phyloP scores from a whole-genome alignment of 1,140 invertebrate genomes.

The Nautilus pompilius region DNA sequence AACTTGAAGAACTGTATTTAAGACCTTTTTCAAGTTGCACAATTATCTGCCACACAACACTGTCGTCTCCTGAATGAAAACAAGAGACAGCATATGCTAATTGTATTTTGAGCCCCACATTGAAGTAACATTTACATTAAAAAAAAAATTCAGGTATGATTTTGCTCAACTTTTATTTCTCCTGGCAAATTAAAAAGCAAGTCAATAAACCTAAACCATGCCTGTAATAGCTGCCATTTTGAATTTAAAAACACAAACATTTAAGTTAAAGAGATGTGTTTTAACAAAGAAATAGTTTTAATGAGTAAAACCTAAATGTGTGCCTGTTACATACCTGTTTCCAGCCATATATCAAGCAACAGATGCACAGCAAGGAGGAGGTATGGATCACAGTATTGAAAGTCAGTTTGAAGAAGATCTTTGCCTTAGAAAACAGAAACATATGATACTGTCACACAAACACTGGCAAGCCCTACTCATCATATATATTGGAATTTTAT shows the following conservation, averaged over 20 bases:
- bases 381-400: conserved; percentile 68
- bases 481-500: too few species aligned
- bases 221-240: too few species aligned
- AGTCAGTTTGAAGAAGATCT: conserved; percentile 59
- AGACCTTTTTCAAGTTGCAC: conserved; percentile 70
- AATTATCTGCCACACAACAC: conserved; percentile 65
- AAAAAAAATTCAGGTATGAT: background rate
- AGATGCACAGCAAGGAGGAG: conserved; percentile 73
- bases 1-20: conserved; percentile 71
- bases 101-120: background rate
- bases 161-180: background rate
- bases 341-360: conserved; percentile 68
- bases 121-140: background rate
- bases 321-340: conserved; percentile 52
- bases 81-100: background rate
- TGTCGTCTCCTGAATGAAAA: conserved; percentile 53
- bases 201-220: too few species aligned
- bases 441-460: too few species aligned
- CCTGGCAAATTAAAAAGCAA: background rate
- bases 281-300: too few species aligned
- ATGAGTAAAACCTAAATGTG: background rate
- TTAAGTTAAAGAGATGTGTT: too few species aligned
- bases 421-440: conserved; percentile 35
- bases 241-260: too few species aligned
- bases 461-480: too few species aligned